Evolutionary conservation across 1,140 invertebrate species (phyloP).

Genomic region (Drosophila ohnishii): DNA sequence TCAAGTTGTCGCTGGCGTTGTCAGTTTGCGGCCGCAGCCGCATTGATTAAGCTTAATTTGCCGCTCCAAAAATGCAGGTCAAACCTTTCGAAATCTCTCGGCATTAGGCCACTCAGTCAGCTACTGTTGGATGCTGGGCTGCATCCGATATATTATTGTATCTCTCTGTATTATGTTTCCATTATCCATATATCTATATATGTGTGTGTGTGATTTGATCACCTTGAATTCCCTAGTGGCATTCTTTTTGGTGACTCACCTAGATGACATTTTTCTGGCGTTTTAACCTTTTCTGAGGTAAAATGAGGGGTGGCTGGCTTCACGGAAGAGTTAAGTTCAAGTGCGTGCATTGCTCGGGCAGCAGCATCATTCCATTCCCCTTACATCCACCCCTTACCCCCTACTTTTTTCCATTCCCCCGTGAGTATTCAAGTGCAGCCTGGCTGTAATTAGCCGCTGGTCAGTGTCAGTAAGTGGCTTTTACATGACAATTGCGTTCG

Average conservation of each 20-base stretch:
- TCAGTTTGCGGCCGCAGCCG: slow-evolving; percentile 39
- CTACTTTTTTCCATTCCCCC: not conserved
- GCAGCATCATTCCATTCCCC: too few species aligned
- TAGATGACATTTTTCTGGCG: not conserved
- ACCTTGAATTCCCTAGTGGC: slow-evolving; percentile 24
- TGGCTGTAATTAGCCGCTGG: slow-evolving; percentile 31
- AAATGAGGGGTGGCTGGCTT: too few species aligned
- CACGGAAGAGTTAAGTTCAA: slow-evolving; percentile 33
- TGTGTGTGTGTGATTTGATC: not conserved
- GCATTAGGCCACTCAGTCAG: slow-evolving; percentile 17
- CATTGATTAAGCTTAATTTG: slow-evolving; percentile 56
- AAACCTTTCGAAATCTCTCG: slow-evolving; percentile 51
- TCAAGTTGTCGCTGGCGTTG: slow-evolving; percentile 40
- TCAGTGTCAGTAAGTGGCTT: slow-evolving; percentile 51
- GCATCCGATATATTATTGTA: not conserved
- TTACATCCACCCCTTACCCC: not conserved
- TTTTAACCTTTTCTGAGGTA: not conserved
- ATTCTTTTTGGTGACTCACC: slow-evolving; percentile 8
- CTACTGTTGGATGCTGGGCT: not conserved
- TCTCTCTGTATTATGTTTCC: slow-evolving; percentile 1
- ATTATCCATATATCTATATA: not conserved
- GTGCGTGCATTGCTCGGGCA: slow-evolving; percentile 38
- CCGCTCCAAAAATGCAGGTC: slow-evolving; percentile 49
- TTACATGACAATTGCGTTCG: slow-evolving; percentile 42
- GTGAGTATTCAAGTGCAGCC: slow-evolving; percentile 36